Evolutionary conservation across 1,140 invertebrate species (phyloP).

Genomic region (Myzus persicae): DNA sequence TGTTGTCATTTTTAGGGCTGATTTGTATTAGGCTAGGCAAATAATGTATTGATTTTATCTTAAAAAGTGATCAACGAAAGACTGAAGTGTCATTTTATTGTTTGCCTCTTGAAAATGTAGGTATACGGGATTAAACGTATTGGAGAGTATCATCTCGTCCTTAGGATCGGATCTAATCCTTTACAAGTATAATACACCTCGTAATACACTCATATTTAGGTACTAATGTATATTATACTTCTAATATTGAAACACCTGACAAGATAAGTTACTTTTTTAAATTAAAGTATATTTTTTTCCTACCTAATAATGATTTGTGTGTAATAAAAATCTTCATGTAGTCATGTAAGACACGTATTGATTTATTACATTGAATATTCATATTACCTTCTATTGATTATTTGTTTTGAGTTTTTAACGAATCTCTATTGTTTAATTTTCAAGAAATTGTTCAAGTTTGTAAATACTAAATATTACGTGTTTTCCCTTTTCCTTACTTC

Average conservation of each 20-base stretch:
- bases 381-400: not conserved
- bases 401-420: not conserved
- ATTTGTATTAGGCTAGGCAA: not conserved
- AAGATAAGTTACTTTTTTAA: not conserved
- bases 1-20: not conserved
- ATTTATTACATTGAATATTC: conserved; percentile 4
- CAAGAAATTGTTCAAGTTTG: not conserved
- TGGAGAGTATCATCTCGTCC: conserved; percentile 12
- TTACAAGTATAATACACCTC: conserved; percentile 26
- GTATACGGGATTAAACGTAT: not conserved
- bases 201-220: conserved; percentile 14
- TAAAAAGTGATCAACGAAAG: not conserved
- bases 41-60: not conserved
- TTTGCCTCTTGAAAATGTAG: conserved; percentile 29
- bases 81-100: not conserved
- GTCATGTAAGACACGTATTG: not conserved
- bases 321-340: not conserved
- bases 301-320: not conserved
- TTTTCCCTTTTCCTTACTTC: not conserved
- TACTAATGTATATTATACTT: not conserved
- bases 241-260: not conserved
- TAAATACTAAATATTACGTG: not conserved
- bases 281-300: not conserved
- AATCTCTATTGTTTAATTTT: not conserved
- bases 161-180: conserved; percentile 30